Percentiles rank a stretch among this genome's conserved stretches.
Evolutionary conservation across 2,888 invertebrate species (phyloP).

Genomic region (Psococerastis gibbosa): DNA sequence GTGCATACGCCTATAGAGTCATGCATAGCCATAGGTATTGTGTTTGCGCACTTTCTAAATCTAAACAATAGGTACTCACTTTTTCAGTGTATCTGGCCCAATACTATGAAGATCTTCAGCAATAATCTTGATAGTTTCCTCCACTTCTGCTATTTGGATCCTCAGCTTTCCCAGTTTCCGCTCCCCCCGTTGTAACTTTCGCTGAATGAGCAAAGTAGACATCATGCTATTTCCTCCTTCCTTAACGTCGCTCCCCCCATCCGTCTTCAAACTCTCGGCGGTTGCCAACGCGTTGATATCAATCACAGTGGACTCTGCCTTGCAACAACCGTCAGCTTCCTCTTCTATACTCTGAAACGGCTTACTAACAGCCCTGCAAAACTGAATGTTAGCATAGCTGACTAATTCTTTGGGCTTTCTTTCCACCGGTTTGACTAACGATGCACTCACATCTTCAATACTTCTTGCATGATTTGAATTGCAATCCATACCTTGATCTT

Average conservation of each 20-base stretch:
- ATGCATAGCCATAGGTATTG: too few species aligned
- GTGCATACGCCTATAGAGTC: too few species aligned
- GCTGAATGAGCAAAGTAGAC: conserved; percentile 1
- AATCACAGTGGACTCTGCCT: background rate
- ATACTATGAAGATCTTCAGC: background rate
- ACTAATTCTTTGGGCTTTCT: background rate
- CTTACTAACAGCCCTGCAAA: background rate
- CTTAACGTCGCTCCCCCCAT: background rate
- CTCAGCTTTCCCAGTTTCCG: conserved; percentile 13
- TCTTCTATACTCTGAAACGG: background rate
- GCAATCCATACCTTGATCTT: background rate
- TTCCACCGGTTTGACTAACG: background rate
- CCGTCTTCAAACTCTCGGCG: background rate
- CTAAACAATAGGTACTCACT: too few species aligned
- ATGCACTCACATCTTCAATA: background rate
- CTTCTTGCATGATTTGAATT: background rate
- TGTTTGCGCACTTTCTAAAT: too few species aligned
- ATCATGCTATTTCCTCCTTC: background rate
- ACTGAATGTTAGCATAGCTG: conserved; percentile 2
- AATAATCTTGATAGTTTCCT: conserved; percentile 16
- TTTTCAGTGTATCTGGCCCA: background rate
- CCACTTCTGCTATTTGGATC: conserved; percentile 15
- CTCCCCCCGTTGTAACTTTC: conserved; percentile 14
- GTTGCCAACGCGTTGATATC: too few species aligned
- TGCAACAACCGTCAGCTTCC: background rate